Evolutionary conservation across 2,113 vertebrate species (phyloP).

Genomic region (Pluvialis apricaria): DNA sequence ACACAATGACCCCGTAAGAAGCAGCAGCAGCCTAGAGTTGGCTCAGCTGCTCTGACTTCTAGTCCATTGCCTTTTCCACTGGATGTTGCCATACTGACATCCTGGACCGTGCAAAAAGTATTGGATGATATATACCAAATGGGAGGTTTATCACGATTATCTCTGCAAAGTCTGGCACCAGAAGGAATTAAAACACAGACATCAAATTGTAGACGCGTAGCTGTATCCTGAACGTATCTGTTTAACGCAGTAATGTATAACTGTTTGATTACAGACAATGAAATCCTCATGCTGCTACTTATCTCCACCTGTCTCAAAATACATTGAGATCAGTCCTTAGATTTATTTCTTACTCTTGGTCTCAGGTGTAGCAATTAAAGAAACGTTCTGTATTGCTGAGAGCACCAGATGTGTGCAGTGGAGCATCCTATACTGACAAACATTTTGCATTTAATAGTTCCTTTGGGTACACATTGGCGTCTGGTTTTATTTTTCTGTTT

Average conservation of each 20-base stretch:
- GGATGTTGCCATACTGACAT: background rate
- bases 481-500: slow-evolving; percentile 58
- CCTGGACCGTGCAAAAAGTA: background rate
- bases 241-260: background rate
- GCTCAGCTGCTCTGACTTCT: background rate
- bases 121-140: background rate
- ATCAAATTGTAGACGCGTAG: background rate
- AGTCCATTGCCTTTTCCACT: background rate
- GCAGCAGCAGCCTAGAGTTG: background rate
- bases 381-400: slow-evolving; percentile 50
- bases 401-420: slow-evolving; percentile 51
- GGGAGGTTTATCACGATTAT: background rate
- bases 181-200: slow-evolving; percentile 4
- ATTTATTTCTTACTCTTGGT: slow-evolving; percentile 33
- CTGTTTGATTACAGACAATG: background rate
- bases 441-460: slow-evolving; percentile 53
- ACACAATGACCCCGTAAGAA: fast-evolving
- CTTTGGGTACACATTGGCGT: background rate
- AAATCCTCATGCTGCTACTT: slow-evolving; percentile 7
- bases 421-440: slow-evolving; percentile 47
- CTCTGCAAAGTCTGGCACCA: background rate
- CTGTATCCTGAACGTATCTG: background rate
- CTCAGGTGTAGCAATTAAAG: slow-evolving; percentile 67
- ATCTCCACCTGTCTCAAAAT: background rate
- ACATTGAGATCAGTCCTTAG: background rate